phyloP scores from a whole-genome alignment of 2,797 vertebrate genomes.

The Linurgus olivaceus region DNA sequence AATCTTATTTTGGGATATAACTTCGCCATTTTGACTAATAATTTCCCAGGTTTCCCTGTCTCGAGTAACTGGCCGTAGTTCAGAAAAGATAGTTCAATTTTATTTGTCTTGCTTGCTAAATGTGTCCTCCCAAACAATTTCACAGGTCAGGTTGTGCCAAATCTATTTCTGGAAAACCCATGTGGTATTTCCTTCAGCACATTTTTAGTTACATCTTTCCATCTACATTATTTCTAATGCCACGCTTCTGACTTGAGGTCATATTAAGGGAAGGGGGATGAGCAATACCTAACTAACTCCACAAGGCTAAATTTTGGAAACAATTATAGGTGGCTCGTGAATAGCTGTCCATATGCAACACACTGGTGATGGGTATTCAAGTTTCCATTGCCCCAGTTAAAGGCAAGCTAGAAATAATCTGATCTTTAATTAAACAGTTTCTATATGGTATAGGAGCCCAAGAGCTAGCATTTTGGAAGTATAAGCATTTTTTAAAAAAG shows the following conservation, averaged over 20 bases:
- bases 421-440: neutral
- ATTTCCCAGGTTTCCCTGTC: neutral
- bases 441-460: neutral
- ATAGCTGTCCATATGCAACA: neutral
- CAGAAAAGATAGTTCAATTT: neutral
- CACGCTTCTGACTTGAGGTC: neutral
- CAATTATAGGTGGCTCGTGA: neutral
- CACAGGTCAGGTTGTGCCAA: neutral
- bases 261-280: neutral
- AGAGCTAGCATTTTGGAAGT: neutral
- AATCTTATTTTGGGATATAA: neutral
- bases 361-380: neutral
- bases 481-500: fast-evolving
- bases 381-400: neutral
- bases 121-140: neutral
- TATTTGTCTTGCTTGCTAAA: neutral
- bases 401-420: neutral
- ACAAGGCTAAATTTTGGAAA: neutral
- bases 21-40: neutral
- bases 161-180: neutral
- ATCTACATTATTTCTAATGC: neutral
- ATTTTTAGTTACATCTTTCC: neutral
- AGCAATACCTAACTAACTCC: neutral
- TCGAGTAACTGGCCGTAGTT: neutral
- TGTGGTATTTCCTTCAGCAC: neutral